A percentile compares a stretch with the other conserved stretches of the same genome.
Conservation (phyloP, 1,140 invertebrate species). For the Bemisia tabaci region DNA sequence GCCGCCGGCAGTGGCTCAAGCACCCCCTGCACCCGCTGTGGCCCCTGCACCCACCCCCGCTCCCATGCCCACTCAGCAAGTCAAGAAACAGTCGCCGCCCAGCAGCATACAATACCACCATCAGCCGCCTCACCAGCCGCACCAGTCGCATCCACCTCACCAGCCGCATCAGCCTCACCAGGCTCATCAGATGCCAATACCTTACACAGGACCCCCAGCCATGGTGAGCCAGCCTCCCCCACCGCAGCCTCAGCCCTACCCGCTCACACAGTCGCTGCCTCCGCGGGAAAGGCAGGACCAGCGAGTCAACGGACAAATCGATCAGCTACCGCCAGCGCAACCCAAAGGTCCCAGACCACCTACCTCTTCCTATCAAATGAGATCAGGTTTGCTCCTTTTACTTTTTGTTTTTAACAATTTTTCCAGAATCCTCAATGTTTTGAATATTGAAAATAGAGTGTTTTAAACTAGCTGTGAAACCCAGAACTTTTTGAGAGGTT, state of each 20-base stretch:
- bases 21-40: not conserved
- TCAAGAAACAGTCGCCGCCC: constrained; percentile 1
- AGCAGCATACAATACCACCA: not conserved
- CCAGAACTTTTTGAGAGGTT: too few species aligned
- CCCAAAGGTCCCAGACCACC: constrained; percentile 9
- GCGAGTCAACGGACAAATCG: constrained; percentile 10
- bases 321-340: constrained; percentile 11
- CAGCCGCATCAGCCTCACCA: constrained; percentile 2
- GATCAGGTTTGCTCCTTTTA: too few species aligned
- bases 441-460: too few species aligned
- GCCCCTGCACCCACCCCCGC: constrained; percentile 2
- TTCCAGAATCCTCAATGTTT: too few species aligned
- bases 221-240: constrained; percentile 4
- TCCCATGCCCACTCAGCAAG: constrained; percentile 10
- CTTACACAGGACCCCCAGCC: not conserved
- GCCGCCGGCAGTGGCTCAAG: constrained; percentile 23
- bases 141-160: constrained; percentile 12
- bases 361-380: not conserved
- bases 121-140: constrained; percentile 3
- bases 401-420: too few species aligned
- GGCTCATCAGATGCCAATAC: not conserved
- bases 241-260: constrained; percentile 1
- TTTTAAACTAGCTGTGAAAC: too few species aligned
- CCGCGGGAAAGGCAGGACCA: constrained; percentile 1
- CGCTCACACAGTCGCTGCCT: not conserved